Base-by-base conservation (phyloP, 2,113 vertebrate species). In the Sturnira hondurensis region DNA sequence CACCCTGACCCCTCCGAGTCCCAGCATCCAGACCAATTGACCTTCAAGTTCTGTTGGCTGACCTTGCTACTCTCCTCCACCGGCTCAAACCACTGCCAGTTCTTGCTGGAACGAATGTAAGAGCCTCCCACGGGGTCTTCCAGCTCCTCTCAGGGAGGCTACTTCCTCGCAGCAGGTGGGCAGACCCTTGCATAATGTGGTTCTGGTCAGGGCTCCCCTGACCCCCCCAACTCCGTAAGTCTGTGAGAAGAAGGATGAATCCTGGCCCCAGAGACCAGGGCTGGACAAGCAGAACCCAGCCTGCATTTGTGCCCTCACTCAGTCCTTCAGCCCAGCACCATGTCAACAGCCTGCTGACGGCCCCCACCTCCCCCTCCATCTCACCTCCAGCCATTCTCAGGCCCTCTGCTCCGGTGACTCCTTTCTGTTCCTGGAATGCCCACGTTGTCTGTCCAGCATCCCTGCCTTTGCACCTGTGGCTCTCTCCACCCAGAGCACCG, bases 301-400 rank as follows among this genome's bases (percentile, higher is more conserved):
- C 70, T 31, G 58, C 20, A 26, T 16, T 19, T 52, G 15, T 54
- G 24, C 13, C 56, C 26, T 1, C 24, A 38, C 13, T 26, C 19
- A 14, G 36, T 47, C 1, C 26, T n/a, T 13, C 11, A 20, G 24
- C 12, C 1, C 2, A 0, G 45, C 7, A 38, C 33, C 9, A 1
- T 4, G 19, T 1, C 33, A 9, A 5, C 28, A 28, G 15, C 43
- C 52, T 47, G 31, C 12, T 12, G 47, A 41, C 38, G 0, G 2
- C 20, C 41, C n/a, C 14, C 16, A 14, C 38, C 12, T 0, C 7
- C 45, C 68, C n/a, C 43, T 33, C 12, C 10, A 2, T 36, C 38
- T 52, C 78, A n/a, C 67, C 58, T 56, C 47, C 17, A 45, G 54
- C 71, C 19, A 17, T 56, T 7, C n/a, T 74, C 5, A 0, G 3